Evolutionary conservation across 2,888 invertebrate genomes (phyloP), one percentile per base, ranked within the genome.

Genomic region (Sphinx pinastri): DNA sequence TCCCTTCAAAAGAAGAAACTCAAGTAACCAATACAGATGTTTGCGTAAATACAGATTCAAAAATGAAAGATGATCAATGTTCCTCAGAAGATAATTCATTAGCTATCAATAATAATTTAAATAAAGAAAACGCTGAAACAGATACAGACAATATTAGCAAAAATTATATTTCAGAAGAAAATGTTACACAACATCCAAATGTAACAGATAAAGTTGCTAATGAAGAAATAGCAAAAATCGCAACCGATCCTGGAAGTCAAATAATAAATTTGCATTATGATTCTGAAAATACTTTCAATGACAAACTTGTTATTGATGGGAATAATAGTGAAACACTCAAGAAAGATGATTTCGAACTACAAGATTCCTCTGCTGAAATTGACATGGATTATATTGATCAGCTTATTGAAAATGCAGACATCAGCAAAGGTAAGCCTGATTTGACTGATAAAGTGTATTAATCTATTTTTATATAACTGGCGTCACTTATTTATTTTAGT

Each of bases 331-430:
- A 68, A 19, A 38, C 2, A 51, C n/a, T 7, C 68, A 57, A 69
- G 55, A 57, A 71, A 67, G 66, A 11, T 58, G 71, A 72, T 71
- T 74, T 47, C 60, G 76, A 79, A 59, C 25, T 60, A 47, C 70
- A 71, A 70, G 73, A 82, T 70, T 90, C 90, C 74, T 87, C 89
- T 58, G 90, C 91, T 76, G 90, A 89, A 76, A 75, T 89, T 51
- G 85, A 90, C 74, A 85, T 89, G 78, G 88, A 88, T 59, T 89
- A 93, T 73, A 89, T 93, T 74, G 91, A 92, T 74, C 83, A 75
- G 71, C 80, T 93, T 12, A 89, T 91, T 72, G 87, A 90, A 85
- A 88, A 87, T 79, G 88, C 89, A 60, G 88, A 88, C 80, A 83
- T 87, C 66, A 77, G 84, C 69, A 81, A 78, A 83, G 84, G 90